Evolutionary conservation across 2,113 vertebrate genomes (phyloP), one percentile per base, ranked within the genome.

Genomic region (Oplegnathus fasciatus): DNA sequence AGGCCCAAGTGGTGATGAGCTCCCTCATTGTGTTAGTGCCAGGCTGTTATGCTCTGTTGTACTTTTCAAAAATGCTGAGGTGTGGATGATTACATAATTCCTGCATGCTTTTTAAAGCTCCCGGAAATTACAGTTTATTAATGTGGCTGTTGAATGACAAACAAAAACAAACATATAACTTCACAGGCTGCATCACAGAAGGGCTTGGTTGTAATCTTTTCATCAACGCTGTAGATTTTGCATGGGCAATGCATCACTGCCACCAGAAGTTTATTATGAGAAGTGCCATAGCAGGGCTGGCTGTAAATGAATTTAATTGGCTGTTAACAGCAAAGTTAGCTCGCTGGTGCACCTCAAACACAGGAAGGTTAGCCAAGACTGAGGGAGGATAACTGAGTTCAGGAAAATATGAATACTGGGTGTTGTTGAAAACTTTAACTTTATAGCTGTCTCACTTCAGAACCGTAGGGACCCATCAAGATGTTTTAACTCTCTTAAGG

Each of bases 291-390:
- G 71, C 57, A 60, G 71, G 24, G 34, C 18, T 42, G 48, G 44
- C 87, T 88, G 83, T 58, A 75, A 82, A 64, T 70, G 17, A 24
- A 26, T 78, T 83, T 87, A 75, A 77, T n/a, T 84, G 83, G 42
- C 55, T 70, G 83, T 84, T 86, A 80, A 86, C 72, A 66, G 64
- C 24, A 48, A 67, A 50, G 57, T 65, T 61, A 32, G 75, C 67
- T 67, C 83, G 60, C 28, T 66, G 78, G 52, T 61, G 9, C 55
- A 73, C 61, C 72, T 55, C 54, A 82, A 48, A 72, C 68, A 69
- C 57, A 75, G 37, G 37, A 11, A 37, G 14, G n/a, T 28, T 8
- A 0, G 65, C 68, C 64, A 58, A 26, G 46, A 34, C 20, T 20
- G 69, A 84, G 48, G 83, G 37, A 66, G 72, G n/a, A 73, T 20